These are phyloP conservation scores for Baronia brevicornis DNA, from an alignment of 2,888 invertebrate genomes.

Conservation along the genomic window DNA sequence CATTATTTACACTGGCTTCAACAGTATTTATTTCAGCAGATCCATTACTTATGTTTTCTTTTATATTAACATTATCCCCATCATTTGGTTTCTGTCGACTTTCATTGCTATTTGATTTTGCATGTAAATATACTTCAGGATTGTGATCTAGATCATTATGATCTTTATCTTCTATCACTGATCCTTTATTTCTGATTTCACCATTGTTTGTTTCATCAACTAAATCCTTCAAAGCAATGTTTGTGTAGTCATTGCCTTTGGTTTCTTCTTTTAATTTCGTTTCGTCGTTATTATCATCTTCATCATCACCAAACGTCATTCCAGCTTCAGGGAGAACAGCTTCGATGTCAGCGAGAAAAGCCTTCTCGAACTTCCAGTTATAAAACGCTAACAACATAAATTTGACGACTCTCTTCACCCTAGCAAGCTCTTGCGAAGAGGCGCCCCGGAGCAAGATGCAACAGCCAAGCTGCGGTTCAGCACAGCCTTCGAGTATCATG, in stretches of 20 bases:
- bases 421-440: conserved; percentile 80
- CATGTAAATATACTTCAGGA: no score
- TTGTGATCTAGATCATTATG: no score
- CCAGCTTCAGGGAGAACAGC: conserved; percentile 62
- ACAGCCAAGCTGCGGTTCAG: conserved; percentile 87
- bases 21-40: conserved; percentile 12
- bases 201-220: no score
- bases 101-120: no score
- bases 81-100: no score
- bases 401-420: conserved; percentile 88
- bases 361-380: conserved; percentile 94
- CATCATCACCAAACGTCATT: conserved; percentile 51
- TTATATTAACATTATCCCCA: conserved; percentile 14
- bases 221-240: no score
- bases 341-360: conserved; percentile 92
- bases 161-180: conserved; percentile 1
- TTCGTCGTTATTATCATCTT: conserved; percentile 25
- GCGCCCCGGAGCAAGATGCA: conserved; percentile 91
- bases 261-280: conserved; percentile 11
- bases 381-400: conserved; percentile 90
- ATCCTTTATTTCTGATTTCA: no score
- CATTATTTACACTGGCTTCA: conserved; percentile 15
- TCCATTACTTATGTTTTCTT: conserved; percentile 8
- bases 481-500: conserved; percentile 95
- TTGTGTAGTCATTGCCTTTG: conserved; percentile 20